A percentile compares a stretch with the other conserved stretches of the same genome.
Conservation (phyloP, 2,888 invertebrate species). For the Xanthia icteritia region DNA sequence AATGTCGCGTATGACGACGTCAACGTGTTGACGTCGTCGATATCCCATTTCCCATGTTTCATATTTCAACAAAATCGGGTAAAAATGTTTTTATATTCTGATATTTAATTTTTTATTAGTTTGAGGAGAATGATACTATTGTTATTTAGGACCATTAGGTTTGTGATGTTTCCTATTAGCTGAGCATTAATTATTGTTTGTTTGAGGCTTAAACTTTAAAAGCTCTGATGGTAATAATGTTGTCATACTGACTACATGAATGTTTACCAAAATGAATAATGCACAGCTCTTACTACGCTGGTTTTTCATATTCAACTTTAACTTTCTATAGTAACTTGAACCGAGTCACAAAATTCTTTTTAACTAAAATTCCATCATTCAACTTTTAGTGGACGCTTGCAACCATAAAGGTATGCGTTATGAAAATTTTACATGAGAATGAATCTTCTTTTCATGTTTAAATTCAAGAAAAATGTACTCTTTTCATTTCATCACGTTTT, state of each 20-base stretch:
- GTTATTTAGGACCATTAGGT: background rate
- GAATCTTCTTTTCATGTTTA: constrained; percentile 45
- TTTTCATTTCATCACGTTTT: constrained; percentile 16
- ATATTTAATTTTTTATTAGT: too few relatives aligned
- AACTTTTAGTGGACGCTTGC: constrained; percentile 36
- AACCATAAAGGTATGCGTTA: constrained; percentile 44
- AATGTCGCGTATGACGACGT: too few relatives aligned
- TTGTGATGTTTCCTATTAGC: background rate
- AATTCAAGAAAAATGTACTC: constrained; percentile 27
- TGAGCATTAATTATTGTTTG: constrained; percentile 3
- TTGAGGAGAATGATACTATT: too few relatives aligned
- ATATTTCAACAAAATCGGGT: too few relatives aligned
- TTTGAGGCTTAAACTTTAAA: background rate
- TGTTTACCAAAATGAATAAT: constrained; percentile 24
- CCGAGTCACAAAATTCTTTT: constrained; percentile 44
- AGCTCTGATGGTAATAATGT: background rate
- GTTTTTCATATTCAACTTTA: background rate
- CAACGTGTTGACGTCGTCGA: too few relatives aligned
- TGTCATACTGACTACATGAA: background rate
- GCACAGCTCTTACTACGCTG: constrained; percentile 8
- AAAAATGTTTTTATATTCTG: too few relatives aligned
- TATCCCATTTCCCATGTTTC: too few relatives aligned
- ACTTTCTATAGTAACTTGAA: constrained; percentile 22
- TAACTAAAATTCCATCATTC: constrained; percentile 32
- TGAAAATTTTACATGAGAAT: constrained; percentile 54